Conservation (phyloP, 1,140 invertebrate species). For the Bilobella aurantiaca region DNA sequence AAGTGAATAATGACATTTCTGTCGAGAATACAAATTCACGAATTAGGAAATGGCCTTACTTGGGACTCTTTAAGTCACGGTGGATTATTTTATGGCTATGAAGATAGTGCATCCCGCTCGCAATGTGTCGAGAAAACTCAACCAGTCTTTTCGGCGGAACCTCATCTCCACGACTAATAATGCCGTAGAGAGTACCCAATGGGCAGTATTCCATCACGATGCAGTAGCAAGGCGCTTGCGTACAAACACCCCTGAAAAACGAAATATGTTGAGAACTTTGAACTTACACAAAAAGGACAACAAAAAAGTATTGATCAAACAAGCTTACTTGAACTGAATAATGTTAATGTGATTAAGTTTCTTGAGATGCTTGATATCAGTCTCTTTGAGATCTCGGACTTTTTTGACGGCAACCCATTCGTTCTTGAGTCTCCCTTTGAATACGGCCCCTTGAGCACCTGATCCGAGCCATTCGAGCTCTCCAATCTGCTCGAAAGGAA, state of each 20-base stretch:
- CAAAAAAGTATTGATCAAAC: not conserved
- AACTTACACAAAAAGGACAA: not conserved
- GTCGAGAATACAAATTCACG: not conserved
- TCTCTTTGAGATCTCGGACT: slow-evolving; percentile 82
- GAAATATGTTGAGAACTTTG: not conserved
- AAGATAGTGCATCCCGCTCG: slow-evolving; percentile 89
- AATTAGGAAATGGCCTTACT: slow-evolving; percentile 52
- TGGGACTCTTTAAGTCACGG: slow-evolving; percentile 88
- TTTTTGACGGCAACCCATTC: slow-evolving; percentile 93
- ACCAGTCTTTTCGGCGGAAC: slow-evolving; percentile 74
- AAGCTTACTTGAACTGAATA: slow-evolving; percentile 75
- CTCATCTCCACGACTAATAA: slow-evolving; percentile 65
- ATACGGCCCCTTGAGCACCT: slow-evolving; percentile 93
- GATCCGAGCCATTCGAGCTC: slow-evolving; percentile 87
- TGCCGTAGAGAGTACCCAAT: slow-evolving; percentile 83
- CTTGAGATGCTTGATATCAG: slow-evolving; percentile 83
- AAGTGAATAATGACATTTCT: slow-evolving; percentile 10
- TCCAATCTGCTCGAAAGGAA: slow-evolving; percentile 83
- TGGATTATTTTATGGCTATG: slow-evolving; percentile 96
- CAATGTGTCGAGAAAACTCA: slow-evolving; percentile 91
- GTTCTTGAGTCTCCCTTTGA: slow-evolving; percentile 71
- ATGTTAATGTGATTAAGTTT: slow-evolving; percentile 95
- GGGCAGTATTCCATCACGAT: slow-evolving; percentile 98
- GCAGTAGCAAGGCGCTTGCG: slow-evolving; percentile 83
- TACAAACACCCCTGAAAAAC: slow-evolving; percentile 70